Evolutionary conservation across 2,888 invertebrate genomes (phyloP).

Genomic region (Diogma glabrata): DNA sequence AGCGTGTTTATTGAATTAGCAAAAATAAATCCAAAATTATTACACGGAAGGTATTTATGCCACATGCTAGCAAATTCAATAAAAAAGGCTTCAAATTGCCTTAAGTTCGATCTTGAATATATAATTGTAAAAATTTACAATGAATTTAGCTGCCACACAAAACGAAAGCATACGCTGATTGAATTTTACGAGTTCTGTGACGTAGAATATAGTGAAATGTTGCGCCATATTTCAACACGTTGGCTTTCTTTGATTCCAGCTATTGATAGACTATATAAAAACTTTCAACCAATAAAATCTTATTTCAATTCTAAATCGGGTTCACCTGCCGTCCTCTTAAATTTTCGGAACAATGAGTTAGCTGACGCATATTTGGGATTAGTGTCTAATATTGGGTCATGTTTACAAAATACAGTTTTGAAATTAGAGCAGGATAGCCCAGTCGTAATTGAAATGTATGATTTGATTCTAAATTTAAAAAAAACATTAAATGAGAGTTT

Average conservation of each 20-base stretch:
- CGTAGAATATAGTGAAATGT: conserved; percentile 5
- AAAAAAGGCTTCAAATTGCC: conserved; percentile 3
- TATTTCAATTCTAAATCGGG: conserved; percentile 6
- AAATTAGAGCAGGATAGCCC: conserved; percentile 15
- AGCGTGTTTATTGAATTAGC: background rate
- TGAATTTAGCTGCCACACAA: conserved; percentile 7
- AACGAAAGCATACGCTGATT: conserved; percentile 5
- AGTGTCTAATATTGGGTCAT: conserved; percentile 10
- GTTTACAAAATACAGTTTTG: conserved; percentile 10
- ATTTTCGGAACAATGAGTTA: conserved; percentile 12
- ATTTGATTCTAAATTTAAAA: conserved; percentile 10
- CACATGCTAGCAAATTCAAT: conserved; percentile 6
- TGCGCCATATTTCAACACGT: conserved; percentile 1
- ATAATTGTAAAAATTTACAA: conserved; percentile 6
- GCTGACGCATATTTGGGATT: conserved; percentile 10
- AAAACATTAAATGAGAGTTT: conserved; percentile 13
- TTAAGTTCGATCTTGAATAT: conserved; percentile 7
- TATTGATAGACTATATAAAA: conserved; percentile 9
- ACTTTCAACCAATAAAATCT: background rate
- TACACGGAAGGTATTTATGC: conserved; percentile 8
- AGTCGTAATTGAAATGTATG: conserved; percentile 11
- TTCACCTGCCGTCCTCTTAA: conserved; percentile 9
- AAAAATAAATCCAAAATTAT: background rate
- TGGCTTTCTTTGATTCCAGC: conserved; percentile 14
- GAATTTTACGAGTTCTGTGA: conserved; percentile 8